Base-by-base conservation (phyloP, 2,888 invertebrate genomes). In the Coecobrya sp. region DNA sequence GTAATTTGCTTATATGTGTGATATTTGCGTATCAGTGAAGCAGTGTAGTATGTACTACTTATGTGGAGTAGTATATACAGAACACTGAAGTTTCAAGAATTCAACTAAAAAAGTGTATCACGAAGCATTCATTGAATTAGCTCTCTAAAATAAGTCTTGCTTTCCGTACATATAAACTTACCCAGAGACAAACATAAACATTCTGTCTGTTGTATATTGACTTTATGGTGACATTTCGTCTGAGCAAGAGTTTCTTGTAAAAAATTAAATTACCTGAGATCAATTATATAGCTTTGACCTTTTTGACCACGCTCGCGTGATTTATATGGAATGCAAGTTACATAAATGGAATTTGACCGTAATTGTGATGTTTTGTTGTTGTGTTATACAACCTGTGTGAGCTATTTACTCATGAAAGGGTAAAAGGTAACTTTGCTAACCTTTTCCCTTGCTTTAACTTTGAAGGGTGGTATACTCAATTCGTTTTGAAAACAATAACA, bases 171-270 rank as follows among this genome's bases (percentile, higher is more conserved):
- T 16, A 16, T 16, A 52, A 52, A 52, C 52, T 1, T 11, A 52
- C 11, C 2, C 52, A 52, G 4, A 36, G 49, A 49, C 5, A n/a
- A 59, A 59, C 59, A 59, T 59, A n/a, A 59, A 59, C 59, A 65
- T 13, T 65, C 27, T 10, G 27, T 16, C 1, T 62, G 55, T n/a
- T 4, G 27, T 68, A 13, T 36, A 25, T 42, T 73, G 73, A 73
- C 73, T 73, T 45, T 45, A 22, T 45, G 73, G 73, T 73, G 73
- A 73, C 73, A 73, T 73, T 73, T 73, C 73, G 73, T 73, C 42
- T 73, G 11, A 30, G 19, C 16, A 16, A 59, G 16, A 52, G 11
- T 52, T 2, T 52, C 11, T 52, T 52, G 22, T 19, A 19, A 19
- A 4, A 19, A 0, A 27, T 73, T 27, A 45, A 8, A 36, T 22